Percentiles rank a stretch among this genome's conserved stretches.
Conservation (phyloP, 1,140 invertebrate genomes). For the Zeugodacus cucurbitae region DNA sequence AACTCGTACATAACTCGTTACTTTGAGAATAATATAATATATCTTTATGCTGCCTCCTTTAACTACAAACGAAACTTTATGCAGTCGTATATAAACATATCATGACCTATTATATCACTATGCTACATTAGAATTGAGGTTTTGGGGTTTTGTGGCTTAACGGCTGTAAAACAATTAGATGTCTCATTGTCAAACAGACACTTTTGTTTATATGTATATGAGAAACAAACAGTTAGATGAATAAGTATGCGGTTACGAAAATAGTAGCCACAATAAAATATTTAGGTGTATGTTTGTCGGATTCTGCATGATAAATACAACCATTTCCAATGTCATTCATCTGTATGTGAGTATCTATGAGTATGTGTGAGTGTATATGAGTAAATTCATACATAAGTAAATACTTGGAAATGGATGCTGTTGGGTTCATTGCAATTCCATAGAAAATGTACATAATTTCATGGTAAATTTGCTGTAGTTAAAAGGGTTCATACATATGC, state of each 20-base stretch:
- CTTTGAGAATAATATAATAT: too few relatives aligned
- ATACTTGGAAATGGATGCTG: neutral
- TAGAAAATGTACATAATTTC: constrained; percentile 12
- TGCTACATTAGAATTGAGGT: neutral
- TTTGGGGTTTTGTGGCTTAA: neutral
- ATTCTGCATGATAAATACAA: neutral
- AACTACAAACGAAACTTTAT: too few relatives aligned
- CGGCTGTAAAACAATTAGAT: neutral
- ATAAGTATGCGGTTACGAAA: neutral
- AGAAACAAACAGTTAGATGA: too few relatives aligned
- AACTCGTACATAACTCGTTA: too few relatives aligned
- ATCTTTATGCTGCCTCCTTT: too few relatives aligned
- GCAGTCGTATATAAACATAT: too few relatives aligned
- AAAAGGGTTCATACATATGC: neutral
- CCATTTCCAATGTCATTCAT: neutral
- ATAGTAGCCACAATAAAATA: neutral
- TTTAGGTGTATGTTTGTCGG: neutral
- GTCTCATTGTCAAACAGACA: neutral
- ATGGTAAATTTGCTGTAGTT: neutral
- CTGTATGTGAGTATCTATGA: neutral
- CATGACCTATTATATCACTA: neutral
- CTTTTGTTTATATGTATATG: neutral
- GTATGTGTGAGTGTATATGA: neutral
- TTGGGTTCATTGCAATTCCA: neutral
- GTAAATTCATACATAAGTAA: neutral